These are phyloP conservation scores for Lasioglossum vierecki DNA, from an alignment of 2,888 invertebrate genomes.

Conservation along the genomic window DNA sequence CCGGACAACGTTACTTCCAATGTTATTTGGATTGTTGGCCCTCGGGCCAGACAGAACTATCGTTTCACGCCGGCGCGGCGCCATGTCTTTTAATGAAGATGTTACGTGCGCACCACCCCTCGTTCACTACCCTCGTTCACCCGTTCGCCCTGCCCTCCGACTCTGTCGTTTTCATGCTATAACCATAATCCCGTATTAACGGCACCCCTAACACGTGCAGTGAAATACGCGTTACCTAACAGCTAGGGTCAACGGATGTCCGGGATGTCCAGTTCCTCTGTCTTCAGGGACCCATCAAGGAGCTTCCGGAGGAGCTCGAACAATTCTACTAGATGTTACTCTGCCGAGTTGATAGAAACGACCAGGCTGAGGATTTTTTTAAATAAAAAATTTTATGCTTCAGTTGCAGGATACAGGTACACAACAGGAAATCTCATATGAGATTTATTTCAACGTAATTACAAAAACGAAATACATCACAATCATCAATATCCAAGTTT, in stretches of 20 bases:
- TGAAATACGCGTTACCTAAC: conserved; percentile 10
- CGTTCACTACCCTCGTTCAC: neutral
- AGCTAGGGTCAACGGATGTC: conserved; percentile 9
- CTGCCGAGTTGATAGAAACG: neutral
- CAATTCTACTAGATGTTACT: neutral
- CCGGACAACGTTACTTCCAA: neutral
- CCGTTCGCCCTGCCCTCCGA: neutral
- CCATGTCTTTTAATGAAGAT: conserved; percentile 6
- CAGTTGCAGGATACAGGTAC: too few relatives aligned
- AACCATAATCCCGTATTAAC: conserved; percentile 17
- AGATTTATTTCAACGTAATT: too few relatives aligned
- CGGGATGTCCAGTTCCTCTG: neutral
- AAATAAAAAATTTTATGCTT: too few relatives aligned
- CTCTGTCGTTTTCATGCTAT: conserved; percentile 6
- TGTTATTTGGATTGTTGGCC: neutral
- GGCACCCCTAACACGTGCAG: conserved; percentile 2
- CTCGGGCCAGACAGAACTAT: neutral
- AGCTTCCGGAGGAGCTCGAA: neutral
- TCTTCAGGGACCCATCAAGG: neutral
- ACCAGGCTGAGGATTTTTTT: neutral
- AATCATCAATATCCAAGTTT: too few relatives aligned
- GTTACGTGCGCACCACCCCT: neutral
- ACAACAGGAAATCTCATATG: too few relatives aligned
- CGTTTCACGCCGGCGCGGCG: neutral
- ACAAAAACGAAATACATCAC: too few relatives aligned